Evolutionary conservation across 2,113 vertebrate genomes (phyloP), one percentile per base, ranked within the genome.

Genomic region (Peromyscus polionotus): DNA sequence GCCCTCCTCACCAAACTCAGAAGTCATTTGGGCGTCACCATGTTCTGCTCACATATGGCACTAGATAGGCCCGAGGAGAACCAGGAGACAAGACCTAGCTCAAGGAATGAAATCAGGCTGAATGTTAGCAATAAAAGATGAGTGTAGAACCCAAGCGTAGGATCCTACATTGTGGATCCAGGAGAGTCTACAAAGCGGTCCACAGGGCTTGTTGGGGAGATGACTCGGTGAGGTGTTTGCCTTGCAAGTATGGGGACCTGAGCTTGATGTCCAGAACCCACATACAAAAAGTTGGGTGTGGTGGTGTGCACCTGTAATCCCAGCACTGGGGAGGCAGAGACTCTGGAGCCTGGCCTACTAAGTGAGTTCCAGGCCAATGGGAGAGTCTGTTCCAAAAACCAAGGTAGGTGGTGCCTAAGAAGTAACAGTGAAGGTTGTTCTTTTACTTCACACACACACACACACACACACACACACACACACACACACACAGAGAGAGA

Each of bases 181-280:
- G 63, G 36, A 70, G 5, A 4, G 4, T 24, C 51, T 1, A 0
- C 0, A 33, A 48, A 31, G 17, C 48, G 83, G 24, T 45, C 83
- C 31, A 14, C 83, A 65, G 26, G 39, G 57, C 24, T 28, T 10
- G 83, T 68, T 67, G 31, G n/a, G 42, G 28, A 86, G 28, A 85
- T 63, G n/a, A 65, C 61, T 65, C 61, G 12, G 61, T 48, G 9
- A 20, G 61, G 7, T 67, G 28, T 33, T 67, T 86, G 42, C n/a
- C 61, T 67, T 86, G 26, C 16, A 86, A 86, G 16, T 45, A 45
- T 19, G 26, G 67, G 9, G 28, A 67, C 28, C 61, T 3, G 17
- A 65, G 59, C 45, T 65, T 45, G 59, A 45, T 65, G 26, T 26
- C 59, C 39, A 31, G 59, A 61, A 65, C 26, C 8, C 24, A 31